Evolutionary conservation across 37 sponge, comb jelly and placozoan species (phyloP), one percentile per base, ranked within the genome.

Genomic region (Hormiphora californensis): DNA sequence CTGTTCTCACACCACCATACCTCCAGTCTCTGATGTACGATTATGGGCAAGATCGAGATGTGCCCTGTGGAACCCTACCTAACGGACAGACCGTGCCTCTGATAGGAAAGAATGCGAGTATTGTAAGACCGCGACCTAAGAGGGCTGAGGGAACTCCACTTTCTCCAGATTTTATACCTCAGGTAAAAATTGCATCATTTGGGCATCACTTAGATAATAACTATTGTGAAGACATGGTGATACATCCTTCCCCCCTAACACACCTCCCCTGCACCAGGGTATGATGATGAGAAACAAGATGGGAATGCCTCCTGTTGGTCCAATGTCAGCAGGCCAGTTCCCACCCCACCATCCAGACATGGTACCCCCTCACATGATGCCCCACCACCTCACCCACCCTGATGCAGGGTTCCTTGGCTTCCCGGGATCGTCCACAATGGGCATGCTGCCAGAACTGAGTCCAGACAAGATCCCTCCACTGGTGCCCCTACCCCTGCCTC

Each of bases 41-140:
- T 46, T 73, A 73, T 30, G 38, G 81, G 17, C n/a, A n/a, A n/a
- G 81, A 73, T 3, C 40, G 81, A 33, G 81, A 73, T 23, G 81
- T 73, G 23, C 81, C 81, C 5, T 73, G 81, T 30, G 81, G 81
- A 39, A 73, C 81, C 3, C 46, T 73, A n/a, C 81, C 81, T 4
- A 73, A 73, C 81, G 81, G 81, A 40, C 81, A 73, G 46, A 73
- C 81, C 21, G 81, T 73, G 46, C 81, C 81, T 23, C 81, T 73
- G 0, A 73, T 33, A 27, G 81, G 81, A 39, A 43, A 46, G 35
- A 73, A 73, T 30, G 81, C 81, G 9, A 73, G 81, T 17, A 73
- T 73, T 15, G 81, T 73, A 43, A 21, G 81, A 28, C 81, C 81
- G 30, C 35, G 81, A n/a, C 81, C 81, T 0, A 73, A 73, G 27